A percentile compares a stretch with the other conserved stretches of the same genome.
Conservation (phyloP, 2,888 invertebrate species). For the Yponomeuta plumbellus region DNA sequence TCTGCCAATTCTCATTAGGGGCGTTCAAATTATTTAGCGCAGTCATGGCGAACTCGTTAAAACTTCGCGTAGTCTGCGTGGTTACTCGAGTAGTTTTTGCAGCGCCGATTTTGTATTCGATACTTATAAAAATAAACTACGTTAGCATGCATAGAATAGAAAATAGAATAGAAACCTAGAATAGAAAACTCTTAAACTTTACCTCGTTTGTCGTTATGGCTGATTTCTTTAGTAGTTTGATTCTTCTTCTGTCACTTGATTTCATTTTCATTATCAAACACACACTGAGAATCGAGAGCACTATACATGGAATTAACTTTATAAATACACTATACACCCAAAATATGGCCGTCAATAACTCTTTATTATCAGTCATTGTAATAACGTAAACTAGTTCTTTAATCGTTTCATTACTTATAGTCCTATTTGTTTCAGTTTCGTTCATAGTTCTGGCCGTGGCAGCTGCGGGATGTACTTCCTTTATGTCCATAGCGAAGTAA, state of each 20-base stretch:
- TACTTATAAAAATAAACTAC: neutral
- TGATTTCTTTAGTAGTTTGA: conserved; percentile 78
- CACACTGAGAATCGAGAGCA: conserved; percentile 88
- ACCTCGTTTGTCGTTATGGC: conserved; percentile 62
- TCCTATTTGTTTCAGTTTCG: conserved; percentile 23
- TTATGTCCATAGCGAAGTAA: conserved; percentile 86
- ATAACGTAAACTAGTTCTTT: conserved; percentile 73
- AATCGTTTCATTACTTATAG: conserved; percentile 25
- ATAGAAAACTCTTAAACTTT: conserved; percentile 9
- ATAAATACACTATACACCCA: conserved; percentile 95
- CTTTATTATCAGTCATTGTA: conserved; percentile 79
- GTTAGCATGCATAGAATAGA: neutral
- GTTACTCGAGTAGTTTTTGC: neutral
- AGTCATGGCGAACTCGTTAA: conserved; percentile 7
- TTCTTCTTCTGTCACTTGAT: conserved; percentile 86
- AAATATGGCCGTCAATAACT: conserved; percentile 84
- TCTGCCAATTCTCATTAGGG: neutral
- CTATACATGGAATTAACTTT: conserved; percentile 93
- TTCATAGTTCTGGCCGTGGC: neutral
- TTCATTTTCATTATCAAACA: conserved; percentile 85
- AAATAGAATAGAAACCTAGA: too few relatives aligned
- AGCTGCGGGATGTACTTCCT: conserved; percentile 35
- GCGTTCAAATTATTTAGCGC: neutral
- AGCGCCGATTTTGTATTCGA: neutral
- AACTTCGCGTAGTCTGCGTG: neutral